Evolutionary conservation across 2,888 invertebrate species (phyloP).

Genomic region (Acrobasis repandana): DNA sequence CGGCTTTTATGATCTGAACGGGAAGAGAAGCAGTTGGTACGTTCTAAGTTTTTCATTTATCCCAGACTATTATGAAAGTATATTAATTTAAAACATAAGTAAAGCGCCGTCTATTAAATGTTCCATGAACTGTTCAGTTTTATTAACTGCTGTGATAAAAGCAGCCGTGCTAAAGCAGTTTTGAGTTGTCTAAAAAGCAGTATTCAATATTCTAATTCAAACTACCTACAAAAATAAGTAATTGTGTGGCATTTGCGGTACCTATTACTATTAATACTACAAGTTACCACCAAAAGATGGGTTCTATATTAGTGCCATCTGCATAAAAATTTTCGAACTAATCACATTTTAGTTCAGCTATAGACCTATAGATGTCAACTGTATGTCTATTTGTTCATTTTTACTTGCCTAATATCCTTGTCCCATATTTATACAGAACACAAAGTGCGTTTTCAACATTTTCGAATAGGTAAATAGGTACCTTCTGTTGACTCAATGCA

Average conservation of each 20-base stretch:
- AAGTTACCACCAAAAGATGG: background rate
- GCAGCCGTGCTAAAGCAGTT: background rate
- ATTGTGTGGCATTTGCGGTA: too few relatives aligned
- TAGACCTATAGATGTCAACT: background rate
- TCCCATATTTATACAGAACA: background rate
- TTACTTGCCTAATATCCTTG: background rate
- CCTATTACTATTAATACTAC: too few relatives aligned
- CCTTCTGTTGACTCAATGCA: too few relatives aligned
- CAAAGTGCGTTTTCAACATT: background rate
- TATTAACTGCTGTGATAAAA: background rate
- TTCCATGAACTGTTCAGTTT: background rate
- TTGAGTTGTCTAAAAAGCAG: too few relatives aligned
- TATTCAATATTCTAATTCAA: too few relatives aligned
- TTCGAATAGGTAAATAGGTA: too few relatives aligned
- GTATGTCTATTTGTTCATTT: background rate
- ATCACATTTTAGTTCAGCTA: background rate
- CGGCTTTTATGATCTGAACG: too few relatives aligned
- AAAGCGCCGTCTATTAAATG: background rate
- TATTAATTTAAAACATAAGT: background rate
- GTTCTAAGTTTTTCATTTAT: too few relatives aligned
- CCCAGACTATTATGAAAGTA: too few relatives aligned
- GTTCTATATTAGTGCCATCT: background rate
- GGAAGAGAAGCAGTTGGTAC: too few relatives aligned
- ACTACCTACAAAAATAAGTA: too few relatives aligned
- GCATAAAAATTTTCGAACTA: background rate